Evolutionary conservation across 2,888 invertebrate species (phyloP), one percentile per base, ranked within the genome.

Genomic region (Dicroscelio sp.): DNA sequence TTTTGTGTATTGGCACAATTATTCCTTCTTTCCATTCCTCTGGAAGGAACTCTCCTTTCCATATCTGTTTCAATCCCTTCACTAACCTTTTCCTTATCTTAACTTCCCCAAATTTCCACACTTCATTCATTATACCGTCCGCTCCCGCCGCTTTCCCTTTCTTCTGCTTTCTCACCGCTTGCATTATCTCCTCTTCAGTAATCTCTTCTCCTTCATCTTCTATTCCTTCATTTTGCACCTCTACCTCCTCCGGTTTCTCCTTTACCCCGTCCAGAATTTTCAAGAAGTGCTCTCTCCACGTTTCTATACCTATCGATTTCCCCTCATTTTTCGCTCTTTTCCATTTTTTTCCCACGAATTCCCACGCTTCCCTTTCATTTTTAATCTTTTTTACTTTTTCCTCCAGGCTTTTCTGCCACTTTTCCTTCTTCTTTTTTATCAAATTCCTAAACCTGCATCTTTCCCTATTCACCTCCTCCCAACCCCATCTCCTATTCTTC

Each of bases 51-150:
- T 67, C 33, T 27, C 67, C 67, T 14, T 35, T 33, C 67, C 67
- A 67, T 33, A 67, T 35, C 23, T 31, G n/a, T n/a, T 67, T 67
- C 25, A 76, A 2, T 20, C 65, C n/a, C 17, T 67, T 48, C 23
- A 25, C 17, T n/a, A 65, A n/a, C 25, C 27, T 80, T 8, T 67
- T 52, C 38, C 33, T 67, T 17, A 65, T 52, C 31, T 43, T 65
- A 1, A 4, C 23, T 20, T 60, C 25, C 10, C 76, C 60, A 30
- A 14, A 78, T 25, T 25, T 38, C 76, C 76, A 78, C 2, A 25
- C 60, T 25, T 78, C 76, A 60, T 78, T 78, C 20, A 20, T 60
- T 38, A 78, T 60, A 20, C 60, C 60, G 38, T 78, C 76, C 27
- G 20, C 25, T 2, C 60, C 76, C 20, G 17, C 76, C 4, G 38